These are phyloP conservation scores for Dasypogon diadema DNA, from an alignment of 2,888 invertebrate genomes.

Conservation along the genomic window DNA sequence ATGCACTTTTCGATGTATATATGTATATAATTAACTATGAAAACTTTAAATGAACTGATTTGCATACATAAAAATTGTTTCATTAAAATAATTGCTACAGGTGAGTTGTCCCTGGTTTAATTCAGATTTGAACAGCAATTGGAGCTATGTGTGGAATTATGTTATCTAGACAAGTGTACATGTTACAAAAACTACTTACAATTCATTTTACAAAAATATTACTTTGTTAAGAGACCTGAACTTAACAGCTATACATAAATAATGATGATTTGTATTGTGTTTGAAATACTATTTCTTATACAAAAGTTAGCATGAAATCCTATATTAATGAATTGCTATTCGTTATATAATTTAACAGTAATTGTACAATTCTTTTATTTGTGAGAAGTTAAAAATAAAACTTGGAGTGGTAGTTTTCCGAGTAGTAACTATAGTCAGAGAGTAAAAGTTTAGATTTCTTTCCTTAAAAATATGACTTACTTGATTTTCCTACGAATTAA, in stretches of 20 bases:
- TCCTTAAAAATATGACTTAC: conserved; percentile 7
- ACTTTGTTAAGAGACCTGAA: conserved; percentile 6
- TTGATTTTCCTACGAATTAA: neutral
- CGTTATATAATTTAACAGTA: conserved; percentile 1
- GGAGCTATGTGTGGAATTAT: neutral
- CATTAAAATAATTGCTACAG: neutral
- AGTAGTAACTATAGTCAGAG: conserved; percentile 5
- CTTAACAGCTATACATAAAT: conserved; percentile 11
- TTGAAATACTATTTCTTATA: conserved; percentile 5
- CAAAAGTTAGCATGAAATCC: neutral
- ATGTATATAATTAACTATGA: too few species aligned
- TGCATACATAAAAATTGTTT: neutral
- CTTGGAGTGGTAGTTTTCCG: neutral
- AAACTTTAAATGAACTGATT: too few species aligned
- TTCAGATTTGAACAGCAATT: neutral
- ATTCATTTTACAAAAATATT: conserved; percentile 27
- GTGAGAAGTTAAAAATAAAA: neutral
- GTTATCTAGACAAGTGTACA: neutral
- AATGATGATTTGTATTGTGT: neutral
- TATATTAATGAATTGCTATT: neutral
- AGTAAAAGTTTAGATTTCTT: conserved; percentile 5
- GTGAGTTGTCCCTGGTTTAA: neutral
- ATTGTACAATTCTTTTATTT: conserved; percentile 1
- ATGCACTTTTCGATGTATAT: too few species aligned
- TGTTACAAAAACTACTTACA: conserved; percentile 27